A percentile compares a stretch with the other conserved stretches of the same genome.
Evolutionary conservation across 2,797 vertebrate genomes (phyloP).

Genomic region (Hozukius guyotensis): DNA sequence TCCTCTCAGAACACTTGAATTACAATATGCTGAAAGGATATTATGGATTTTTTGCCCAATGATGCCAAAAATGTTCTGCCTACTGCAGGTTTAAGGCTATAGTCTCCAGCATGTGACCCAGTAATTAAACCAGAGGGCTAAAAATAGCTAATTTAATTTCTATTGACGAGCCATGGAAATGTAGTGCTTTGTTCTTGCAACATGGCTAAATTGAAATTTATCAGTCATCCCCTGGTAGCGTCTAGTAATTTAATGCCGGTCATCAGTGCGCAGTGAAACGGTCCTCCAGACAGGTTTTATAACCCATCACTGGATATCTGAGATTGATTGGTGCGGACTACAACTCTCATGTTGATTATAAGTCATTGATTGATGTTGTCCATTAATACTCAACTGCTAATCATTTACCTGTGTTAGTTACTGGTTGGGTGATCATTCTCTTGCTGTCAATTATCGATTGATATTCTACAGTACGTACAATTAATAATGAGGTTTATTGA

Average conservation of each 20-base stretch:
- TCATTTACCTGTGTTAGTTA: slow-evolving; percentile 58
- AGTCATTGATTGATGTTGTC: slow-evolving; percentile 51
- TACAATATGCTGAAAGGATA: no score
- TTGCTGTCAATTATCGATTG: slow-evolving; percentile 27
- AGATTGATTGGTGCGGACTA: slow-evolving; percentile 49
- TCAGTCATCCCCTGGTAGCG: slow-evolving; percentile 48
- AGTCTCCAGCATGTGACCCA: slow-evolving; percentile 17
- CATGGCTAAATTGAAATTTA: slow-evolving; percentile 62
- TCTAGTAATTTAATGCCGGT: slow-evolving; percentile 62
- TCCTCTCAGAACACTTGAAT: no score
- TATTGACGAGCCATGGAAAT: slow-evolving; percentile 59
- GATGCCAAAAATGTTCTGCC: no score
- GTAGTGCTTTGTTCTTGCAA: slow-evolving; percentile 60
- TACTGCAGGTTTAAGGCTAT: not conserved
- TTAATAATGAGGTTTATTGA: slow-evolving; percentile 15
- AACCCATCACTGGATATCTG: slow-evolving; percentile 46
- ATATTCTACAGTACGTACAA: not conserved
- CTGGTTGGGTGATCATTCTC: slow-evolving; percentile 27
- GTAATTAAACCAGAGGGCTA: slow-evolving; percentile 54
- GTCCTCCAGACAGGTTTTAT: slow-evolving; percentile 48
- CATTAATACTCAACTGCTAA: slow-evolving; percentile 42
- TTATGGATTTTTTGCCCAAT: no score
- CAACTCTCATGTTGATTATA: slow-evolving; percentile 56
- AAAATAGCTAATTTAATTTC: slow-evolving; percentile 64
- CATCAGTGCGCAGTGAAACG: slow-evolving; percentile 47